These are phyloP conservation scores for Calephelis nemesis DNA, from an alignment of 1,140 invertebrate species.

Conservation along the genomic window DNA sequence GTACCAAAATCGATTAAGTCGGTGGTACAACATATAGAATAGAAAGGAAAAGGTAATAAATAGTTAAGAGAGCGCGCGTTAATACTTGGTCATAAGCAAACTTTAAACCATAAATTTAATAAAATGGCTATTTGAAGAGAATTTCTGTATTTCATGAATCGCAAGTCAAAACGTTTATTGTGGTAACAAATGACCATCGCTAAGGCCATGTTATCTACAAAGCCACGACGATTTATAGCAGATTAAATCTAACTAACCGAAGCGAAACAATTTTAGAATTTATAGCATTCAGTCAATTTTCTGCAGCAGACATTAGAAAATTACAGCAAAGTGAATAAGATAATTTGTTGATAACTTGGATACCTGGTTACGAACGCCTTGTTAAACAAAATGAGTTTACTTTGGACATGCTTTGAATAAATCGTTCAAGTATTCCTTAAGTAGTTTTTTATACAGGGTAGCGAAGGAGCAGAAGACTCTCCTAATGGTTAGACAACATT, in stretches of 20 bases:
- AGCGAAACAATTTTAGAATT: conserved; percentile 7
- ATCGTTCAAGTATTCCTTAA: background rate
- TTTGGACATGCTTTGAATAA: background rate
- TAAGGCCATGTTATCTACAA: conserved; percentile 10
- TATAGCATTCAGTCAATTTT: conserved; percentile 15
- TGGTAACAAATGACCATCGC: background rate
- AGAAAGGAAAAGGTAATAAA: no score
- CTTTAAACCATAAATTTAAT: no score
- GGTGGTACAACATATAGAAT: no score
- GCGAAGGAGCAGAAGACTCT: no score
- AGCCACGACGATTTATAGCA: conserved; percentile 10
- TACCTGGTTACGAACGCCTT: conserved; percentile 5
- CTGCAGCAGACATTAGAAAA: conserved; percentile 15
- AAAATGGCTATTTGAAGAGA: background rate
- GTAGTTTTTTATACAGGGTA: background rate
- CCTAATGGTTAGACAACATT: no score
- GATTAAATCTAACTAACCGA: conserved; percentile 6
- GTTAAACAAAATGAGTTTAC: conserved; percentile 6
- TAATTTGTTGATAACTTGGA: background rate
- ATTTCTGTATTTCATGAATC: background rate
- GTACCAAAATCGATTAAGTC: no score
- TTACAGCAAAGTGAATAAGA: conserved; percentile 7
- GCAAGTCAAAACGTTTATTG: background rate
- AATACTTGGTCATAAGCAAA: no score
- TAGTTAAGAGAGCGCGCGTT: no score